Evolutionary conservation across 2,113 vertebrate genomes (phyloP).

Genomic region (Chaetorhynchus papuensis): DNA sequence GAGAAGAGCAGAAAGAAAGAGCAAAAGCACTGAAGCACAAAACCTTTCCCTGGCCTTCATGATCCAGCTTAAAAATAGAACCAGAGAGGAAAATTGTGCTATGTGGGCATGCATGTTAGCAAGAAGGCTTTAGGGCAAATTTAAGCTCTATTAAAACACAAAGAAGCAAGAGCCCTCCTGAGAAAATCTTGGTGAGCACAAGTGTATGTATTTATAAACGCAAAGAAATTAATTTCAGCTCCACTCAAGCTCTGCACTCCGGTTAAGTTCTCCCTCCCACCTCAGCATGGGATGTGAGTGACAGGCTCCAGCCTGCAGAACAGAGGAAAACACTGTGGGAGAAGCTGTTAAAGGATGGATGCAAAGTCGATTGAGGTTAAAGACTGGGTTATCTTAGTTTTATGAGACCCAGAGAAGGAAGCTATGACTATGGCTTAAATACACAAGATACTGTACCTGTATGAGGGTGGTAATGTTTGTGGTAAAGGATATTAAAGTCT

Average conservation of each 20-base stretch:
- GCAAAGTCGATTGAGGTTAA: background rate
- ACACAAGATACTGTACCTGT: background rate
- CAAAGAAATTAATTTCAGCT: background rate
- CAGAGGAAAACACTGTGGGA: background rate
- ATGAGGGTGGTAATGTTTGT: fast-evolving
- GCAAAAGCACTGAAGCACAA: background rate
- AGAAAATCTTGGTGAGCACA: background rate
- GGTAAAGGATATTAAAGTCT: background rate
- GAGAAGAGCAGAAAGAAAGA: background rate
- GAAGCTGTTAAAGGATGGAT: background rate
- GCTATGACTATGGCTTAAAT: background rate
- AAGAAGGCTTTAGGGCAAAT: background rate
- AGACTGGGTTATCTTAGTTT: background rate
- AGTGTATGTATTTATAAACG: background rate
- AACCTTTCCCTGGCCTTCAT: background rate
- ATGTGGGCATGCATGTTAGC: background rate
- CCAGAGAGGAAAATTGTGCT: background rate
- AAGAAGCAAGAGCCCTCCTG: background rate
- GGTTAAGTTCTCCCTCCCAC: background rate
- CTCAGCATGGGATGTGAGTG: background rate
- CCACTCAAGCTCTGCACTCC: background rate
- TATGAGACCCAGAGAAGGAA: background rate
- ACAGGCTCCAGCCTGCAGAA: background rate
- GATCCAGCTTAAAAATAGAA: background rate
- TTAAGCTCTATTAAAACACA: background rate